phyloP scores from a whole-genome alignment of 2,113 vertebrate genomes.

The Colinus virginianus region DNA sequence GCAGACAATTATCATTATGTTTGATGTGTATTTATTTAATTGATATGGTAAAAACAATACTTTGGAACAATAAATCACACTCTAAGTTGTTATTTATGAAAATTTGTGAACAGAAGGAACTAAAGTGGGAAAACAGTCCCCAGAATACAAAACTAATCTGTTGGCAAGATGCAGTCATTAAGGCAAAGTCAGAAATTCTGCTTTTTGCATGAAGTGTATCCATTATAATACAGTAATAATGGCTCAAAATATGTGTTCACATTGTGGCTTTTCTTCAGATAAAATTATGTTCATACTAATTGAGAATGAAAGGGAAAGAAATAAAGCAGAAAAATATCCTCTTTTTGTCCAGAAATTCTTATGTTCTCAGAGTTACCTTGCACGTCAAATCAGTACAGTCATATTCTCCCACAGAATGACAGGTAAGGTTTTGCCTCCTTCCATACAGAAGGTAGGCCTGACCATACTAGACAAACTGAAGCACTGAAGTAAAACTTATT shows the following conservation, averaged over 20 bases:
- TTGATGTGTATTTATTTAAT: constrained; percentile 36
- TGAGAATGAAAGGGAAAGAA: neutral
- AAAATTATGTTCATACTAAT: neutral
- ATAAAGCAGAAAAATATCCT: neutral
- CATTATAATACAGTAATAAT: neutral
- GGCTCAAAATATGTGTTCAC: neutral
- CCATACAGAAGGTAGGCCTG: neutral
- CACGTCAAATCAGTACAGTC: neutral
- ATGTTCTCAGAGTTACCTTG: neutral
- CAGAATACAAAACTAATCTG: neutral
- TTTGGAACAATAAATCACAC: neutral
- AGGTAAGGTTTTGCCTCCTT: neutral
- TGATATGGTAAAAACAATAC: neutral
- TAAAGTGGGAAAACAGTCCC: neutral
- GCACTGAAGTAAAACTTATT: neutral
- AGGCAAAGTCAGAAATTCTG: neutral
- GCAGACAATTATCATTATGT: neutral
- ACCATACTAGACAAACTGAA: neutral
- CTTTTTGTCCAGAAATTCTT: neutral
- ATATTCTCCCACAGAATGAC: neutral
- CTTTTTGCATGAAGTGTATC: neutral
- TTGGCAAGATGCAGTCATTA: neutral
- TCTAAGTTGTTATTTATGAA: neutral
- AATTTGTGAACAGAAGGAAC: constrained; percentile 1
- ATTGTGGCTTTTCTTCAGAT: neutral